Evolutionary conservation across 23 tunicate species (phyloP), one percentile per base, ranked within the genome.

Genomic region (Trididemnum nubilum): DNA sequence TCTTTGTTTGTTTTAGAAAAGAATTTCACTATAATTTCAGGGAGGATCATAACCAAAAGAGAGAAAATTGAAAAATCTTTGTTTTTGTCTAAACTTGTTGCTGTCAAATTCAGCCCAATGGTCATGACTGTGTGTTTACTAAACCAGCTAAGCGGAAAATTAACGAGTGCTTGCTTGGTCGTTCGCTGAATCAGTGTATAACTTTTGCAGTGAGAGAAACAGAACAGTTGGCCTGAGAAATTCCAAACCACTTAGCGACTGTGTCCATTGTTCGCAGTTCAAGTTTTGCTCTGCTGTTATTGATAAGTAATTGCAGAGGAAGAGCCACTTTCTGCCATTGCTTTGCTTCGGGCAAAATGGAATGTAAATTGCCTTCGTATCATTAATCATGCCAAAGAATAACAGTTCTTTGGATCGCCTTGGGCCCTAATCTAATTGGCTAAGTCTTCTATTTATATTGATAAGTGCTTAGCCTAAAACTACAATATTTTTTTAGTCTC

Each of bases 401-500:
- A 38, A 73, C 58, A 38, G 19, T 37, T 15, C 39, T 73, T 73
- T 26, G 31, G 31, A 73, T 73, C 3, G 78, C 78, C 78, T 26
- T 21, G 78, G 78, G 78, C 58, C 78, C 78, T 39, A 39, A 37
- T 73, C 78, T 73, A 37, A 73, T 73, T 73, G 78, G 58, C 58
- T 26, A 3, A 39, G 9, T 7, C 78, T 37, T 38, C 58, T 40
- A 38, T 73, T 73, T 73, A 73, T 73, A 34, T 73, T 67, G 74
- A 31, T 31, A 67, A 67, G 12, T 32, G 74, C 38, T 67, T 38
- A 33, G 38, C 38, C 38, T 33, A 33, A 30, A 67, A n/a, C 29
- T 61, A 61, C 29, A 61, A 12, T 61, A 25, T 61, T 25, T 25
- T 61, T 33, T 32, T 12, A 4, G 18, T 33, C 38, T 15, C 22